These are phyloP conservation scores for Rhinatrema bivittatum DNA, from an alignment of 2,797 vertebrate genomes.

Conservation along the genomic window DNA sequence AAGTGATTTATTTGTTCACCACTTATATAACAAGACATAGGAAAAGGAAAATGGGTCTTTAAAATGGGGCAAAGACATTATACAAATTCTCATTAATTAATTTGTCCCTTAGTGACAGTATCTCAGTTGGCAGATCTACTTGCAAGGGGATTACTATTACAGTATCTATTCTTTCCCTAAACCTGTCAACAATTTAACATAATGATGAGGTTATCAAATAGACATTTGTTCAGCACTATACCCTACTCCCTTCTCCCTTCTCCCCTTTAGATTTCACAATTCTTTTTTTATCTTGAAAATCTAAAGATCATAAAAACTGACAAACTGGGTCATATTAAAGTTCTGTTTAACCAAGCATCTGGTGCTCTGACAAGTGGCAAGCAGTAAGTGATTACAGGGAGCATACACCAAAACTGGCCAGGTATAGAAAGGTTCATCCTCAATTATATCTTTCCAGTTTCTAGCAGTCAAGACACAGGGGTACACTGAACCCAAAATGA, in stretches of 20 bases:
- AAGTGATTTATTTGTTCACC: slow-evolving; percentile 39
- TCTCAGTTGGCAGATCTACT: slow-evolving; percentile 29
- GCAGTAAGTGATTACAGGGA: no score
- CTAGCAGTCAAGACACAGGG: no score
- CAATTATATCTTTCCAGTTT: no score
- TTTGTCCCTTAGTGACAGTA: slow-evolving; percentile 28
- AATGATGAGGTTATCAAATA: slow-evolving; percentile 31
- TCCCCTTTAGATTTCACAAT: slow-evolving; percentile 4
- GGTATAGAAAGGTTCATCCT: no score
- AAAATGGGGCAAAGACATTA: slow-evolving; percentile 24
- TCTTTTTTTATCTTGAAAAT: no score
- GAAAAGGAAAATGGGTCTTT: slow-evolving; percentile 15
- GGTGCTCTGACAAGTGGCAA: no score
- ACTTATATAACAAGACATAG: slow-evolving; percentile 13
- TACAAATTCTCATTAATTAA: slow-evolving; percentile 33
- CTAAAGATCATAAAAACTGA: neutral
- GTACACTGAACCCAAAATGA: no score
- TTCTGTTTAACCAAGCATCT: neutral
- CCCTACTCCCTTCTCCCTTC: neutral
- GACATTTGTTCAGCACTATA: slow-evolving; percentile 11
- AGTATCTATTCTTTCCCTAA: slow-evolving; percentile 9
- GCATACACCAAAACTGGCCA: no score
- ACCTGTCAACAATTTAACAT: slow-evolving; percentile 16
- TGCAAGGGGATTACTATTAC: slow-evolving; percentile 35
- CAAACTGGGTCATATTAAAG: neutral